Base-by-base conservation (phyloP, 53 echinoderm and acorn worm genomes). In the Pentamera pediparva region DNA sequence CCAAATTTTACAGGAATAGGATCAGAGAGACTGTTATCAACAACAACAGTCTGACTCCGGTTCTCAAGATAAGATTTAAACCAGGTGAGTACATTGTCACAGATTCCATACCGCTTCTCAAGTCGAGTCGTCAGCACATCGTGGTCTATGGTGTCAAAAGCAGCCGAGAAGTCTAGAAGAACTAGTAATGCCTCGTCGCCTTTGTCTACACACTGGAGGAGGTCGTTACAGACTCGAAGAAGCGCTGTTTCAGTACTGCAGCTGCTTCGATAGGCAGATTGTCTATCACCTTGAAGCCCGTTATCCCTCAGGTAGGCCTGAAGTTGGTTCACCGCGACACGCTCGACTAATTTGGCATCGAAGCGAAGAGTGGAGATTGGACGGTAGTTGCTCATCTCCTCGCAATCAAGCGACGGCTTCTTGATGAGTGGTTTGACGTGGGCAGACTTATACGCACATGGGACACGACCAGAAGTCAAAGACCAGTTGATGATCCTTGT, bases 381-480 rank as follows among this genome's bases (percentile, higher is more conserved):
- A 32, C 67, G 64, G 50, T 78, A 78, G 47, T 76, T 76, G 1
- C 67, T 76, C 38, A 38, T 27, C 32, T 78, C 78, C 49, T 78
- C 67, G 69, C 31, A 43, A 67, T 70, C 78, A 12, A 78, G 67
- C 11, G 48, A 30, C 32, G 67, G 41, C 32, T 76, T 76, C 65
- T 76, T 76, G 40, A 77, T 62, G 18, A 78, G 47, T 9, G 69
- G 78, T 24, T 45, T 70, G 8, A 78, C 37, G 20, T 20, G 34
- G 18, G 55, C 51, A 5, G 36, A 18, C 30, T 73, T 73, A 12
- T 39, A 28, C 17, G 56, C 12, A 52, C 31, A 30, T 12, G 74
- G 55, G 32, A 73, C 31, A 28, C 13, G 24, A 4, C 69, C 48
- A 22, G 24, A 26, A 30, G 24, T 30, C 17, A 69, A 19, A 6